Conservation (phyloP, 2,113 vertebrate genomes). For the Poecile atricapillus region DNA sequence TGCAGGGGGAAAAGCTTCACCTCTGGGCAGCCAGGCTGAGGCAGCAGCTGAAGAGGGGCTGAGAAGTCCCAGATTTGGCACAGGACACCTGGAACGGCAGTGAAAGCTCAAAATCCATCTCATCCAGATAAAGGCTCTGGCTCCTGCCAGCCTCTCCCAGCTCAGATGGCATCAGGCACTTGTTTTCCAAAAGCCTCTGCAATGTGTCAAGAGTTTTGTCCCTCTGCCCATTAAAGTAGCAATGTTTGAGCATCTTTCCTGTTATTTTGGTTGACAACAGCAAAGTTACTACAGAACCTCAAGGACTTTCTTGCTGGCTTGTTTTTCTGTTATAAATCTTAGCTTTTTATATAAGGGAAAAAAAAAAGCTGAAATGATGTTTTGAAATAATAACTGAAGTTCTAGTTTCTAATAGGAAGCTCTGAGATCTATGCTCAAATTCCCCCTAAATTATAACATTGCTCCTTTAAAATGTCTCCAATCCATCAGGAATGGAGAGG, state of each 20-base stretch:
- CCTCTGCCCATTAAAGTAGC: neutral
- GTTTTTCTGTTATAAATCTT: neutral
- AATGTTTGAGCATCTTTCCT: neutral
- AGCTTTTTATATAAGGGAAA: neutral
- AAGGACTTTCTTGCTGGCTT: neutral
- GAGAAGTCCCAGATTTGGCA: neutral
- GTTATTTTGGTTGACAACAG: constrained; percentile 23
- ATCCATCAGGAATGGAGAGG: neutral
- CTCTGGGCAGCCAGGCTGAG: neutral
- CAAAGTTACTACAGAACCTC: neutral
- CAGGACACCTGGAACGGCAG: neutral
- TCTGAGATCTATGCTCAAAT: neutral
- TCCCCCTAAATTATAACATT: neutral
- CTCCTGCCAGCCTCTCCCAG: neutral
- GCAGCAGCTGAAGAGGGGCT: neutral
- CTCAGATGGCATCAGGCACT: neutral
- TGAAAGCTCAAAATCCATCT: neutral
- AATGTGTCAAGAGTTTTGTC: neutral
- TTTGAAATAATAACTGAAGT: neutral
- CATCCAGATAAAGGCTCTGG: neutral
- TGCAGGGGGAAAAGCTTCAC: neutral
- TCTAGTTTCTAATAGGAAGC: neutral
- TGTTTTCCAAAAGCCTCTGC: neutral
- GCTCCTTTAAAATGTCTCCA: neutral
- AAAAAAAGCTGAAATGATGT: neutral